phyloP scores from a whole-genome alignment of 53 echinoderm and acorn worm genomes.

The Paracentrotus lividus region DNA sequence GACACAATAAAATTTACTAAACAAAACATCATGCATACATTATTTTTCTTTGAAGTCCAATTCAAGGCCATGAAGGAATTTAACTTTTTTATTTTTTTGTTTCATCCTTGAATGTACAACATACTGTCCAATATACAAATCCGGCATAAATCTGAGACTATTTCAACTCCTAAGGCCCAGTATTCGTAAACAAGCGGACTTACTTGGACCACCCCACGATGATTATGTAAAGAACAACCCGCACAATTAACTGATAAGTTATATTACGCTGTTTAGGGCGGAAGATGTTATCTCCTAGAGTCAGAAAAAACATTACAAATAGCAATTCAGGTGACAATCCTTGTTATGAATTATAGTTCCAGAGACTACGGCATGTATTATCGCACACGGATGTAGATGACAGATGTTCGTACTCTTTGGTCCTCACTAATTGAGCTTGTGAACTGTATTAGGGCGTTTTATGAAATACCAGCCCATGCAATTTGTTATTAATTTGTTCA shows the following conservation, averaged over 20 bases:
- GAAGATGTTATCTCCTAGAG: no score
- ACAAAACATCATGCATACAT: neutral
- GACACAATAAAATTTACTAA: neutral
- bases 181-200: neutral
- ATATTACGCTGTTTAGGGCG: no score
- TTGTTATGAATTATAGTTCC: no score
- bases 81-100: neutral
- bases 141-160: slow-evolving; percentile 31
- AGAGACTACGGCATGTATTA: no score
- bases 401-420: no score
- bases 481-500: slow-evolving; percentile 41
- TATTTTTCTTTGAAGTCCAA: neutral
- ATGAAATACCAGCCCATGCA: neutral
- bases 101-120: slow-evolving; percentile 27
- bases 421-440: no score
- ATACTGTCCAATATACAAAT: slow-evolving; percentile 51
- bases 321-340: no score
- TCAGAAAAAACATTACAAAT: no score
- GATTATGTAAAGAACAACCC: neutral
- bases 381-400: no score
- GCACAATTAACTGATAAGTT: no score
- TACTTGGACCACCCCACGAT: neutral
- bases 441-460: neutral
- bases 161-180: neutral
- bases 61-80: slow-evolving; percentile 1